These are phyloP conservation scores for Bradypus variegatus DNA, from an alignment of 2,797 vertebrate species.

Conservation along the genomic window DNA sequence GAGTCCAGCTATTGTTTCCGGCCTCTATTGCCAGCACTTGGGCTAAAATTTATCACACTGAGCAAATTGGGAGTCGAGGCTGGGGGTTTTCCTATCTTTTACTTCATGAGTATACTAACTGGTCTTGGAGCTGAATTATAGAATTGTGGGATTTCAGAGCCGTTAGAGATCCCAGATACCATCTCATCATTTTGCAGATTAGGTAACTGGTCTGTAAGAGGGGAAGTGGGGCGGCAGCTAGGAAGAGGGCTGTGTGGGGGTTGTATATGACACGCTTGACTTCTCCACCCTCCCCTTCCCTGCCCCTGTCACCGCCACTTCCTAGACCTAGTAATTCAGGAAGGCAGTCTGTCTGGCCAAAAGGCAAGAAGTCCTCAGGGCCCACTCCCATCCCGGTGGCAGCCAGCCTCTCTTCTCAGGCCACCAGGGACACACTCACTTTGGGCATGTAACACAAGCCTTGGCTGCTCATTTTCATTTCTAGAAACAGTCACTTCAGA, in stretches of 20 bases:
- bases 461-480: background rate
- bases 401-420: background rate
- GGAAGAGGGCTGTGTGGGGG: background rate
- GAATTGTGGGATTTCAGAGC: constrained; percentile 31
- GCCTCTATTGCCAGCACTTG: accelerated
- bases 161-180: constrained; percentile 36
- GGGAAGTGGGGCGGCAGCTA: background rate
- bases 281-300: background rate
- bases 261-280: background rate
- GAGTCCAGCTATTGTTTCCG: background rate
- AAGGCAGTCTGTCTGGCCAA: constrained; percentile 23
- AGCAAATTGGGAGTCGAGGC: background rate
- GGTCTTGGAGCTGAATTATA: background rate
- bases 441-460: background rate
- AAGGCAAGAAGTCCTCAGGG: constrained; percentile 34
- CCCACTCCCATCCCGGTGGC: background rate
- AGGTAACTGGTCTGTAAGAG: background rate
- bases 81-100: background rate
- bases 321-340: constrained; percentile 43
- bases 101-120: background rate
- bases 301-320: constrained; percentile 17
- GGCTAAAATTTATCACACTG: accelerated
- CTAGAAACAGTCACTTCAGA: background rate
- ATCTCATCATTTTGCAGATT: background rate
- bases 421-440: background rate